Conservation (phyloP, 2,797 vertebrate species). For the Emydoidea blandingii region DNA sequence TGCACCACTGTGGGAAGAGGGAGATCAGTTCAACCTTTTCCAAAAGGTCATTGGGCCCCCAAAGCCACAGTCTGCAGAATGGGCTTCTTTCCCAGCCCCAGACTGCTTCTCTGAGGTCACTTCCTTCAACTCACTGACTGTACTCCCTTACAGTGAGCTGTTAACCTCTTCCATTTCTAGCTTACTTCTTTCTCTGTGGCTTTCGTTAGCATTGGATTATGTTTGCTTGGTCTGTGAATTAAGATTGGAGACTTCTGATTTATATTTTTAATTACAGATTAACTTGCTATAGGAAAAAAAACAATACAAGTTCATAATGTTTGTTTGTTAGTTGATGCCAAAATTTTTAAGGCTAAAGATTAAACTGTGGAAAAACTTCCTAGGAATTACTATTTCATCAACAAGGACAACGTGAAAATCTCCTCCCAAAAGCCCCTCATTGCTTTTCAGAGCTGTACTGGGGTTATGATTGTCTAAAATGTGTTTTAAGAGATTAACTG, state of each 20-base stretch:
- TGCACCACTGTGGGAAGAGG: neutral
- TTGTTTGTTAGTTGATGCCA: neutral
- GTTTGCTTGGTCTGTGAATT: neutral
- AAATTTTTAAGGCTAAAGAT: neutral
- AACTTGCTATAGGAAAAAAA: neutral
- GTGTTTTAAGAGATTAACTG: neutral
- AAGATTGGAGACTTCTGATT: neutral
- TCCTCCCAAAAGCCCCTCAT: too few relatives aligned
- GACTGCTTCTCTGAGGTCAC: neutral
- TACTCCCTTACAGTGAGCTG: neutral
- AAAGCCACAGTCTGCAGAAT: neutral
- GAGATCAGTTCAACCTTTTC: neutral
- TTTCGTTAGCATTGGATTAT: neutral
- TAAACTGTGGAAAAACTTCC: neutral
- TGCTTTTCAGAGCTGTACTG: neutral
- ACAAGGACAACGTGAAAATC: neutral
- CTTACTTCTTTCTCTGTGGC: neutral
- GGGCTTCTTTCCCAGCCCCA: neutral
- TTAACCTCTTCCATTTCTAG: neutral
- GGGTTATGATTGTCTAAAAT: neutral
- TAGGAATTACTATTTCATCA: neutral
- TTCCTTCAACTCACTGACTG: neutral
- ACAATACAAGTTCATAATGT: neutral
- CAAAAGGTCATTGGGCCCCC: neutral
- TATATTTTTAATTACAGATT: neutral